These are phyloP conservation scores for Hesperia comma DNA, from an alignment of 2,888 invertebrate species.

Conservation along the genomic window DNA sequence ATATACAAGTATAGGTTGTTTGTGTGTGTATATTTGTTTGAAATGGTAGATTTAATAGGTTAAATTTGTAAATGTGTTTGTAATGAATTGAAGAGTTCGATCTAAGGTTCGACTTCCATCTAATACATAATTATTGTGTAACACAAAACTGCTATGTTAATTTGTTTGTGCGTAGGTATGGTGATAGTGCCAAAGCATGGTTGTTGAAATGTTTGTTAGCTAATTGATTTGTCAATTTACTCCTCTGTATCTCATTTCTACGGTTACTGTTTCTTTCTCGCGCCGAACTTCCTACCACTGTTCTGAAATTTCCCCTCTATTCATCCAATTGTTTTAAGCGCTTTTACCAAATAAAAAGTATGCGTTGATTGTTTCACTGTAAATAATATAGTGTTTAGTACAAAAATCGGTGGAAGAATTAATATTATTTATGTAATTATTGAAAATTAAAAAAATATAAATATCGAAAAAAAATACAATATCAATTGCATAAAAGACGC, in stretches of 20 bases:
- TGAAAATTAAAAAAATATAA: slow-evolving; percentile 38
- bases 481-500: slow-evolving; percentile 18
- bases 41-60: slow-evolving; percentile 69
- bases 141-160: slow-evolving; percentile 43
- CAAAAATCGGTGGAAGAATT: slow-evolving; percentile 77
- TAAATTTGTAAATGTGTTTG: slow-evolving; percentile 73
- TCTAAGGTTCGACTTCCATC: slow-evolving; percentile 26
- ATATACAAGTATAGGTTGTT: slow-evolving; percentile 53
- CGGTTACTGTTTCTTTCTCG: slow-evolving; percentile 39
- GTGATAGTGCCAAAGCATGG: slow-evolving; percentile 73
- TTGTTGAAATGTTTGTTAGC: slow-evolving; percentile 39
- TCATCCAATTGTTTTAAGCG: slow-evolving; percentile 53
- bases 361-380: slow-evolving; percentile 63
- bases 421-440: slow-evolving; percentile 47
- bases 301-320: slow-evolving; percentile 22
- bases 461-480: slow-evolving; percentile 22
- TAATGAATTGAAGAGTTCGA: slow-evolving; percentile 12
- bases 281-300: slow-evolving; percentile 35
- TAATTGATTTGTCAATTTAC: slow-evolving; percentile 28
- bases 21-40: slow-evolving; percentile 81
- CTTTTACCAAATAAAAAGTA: slow-evolving; percentile 78
- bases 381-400: slow-evolving; percentile 79
- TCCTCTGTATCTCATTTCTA: slow-evolving; percentile 22
- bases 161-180: slow-evolving; percentile 45
- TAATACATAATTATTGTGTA: slow-evolving; percentile 7